Percentiles rank a stretch among this genome's conserved stretches.
phyloP scores from a whole-genome alignment of 2,113 vertebrate genomes.

The Notothenia rossii region DNA sequence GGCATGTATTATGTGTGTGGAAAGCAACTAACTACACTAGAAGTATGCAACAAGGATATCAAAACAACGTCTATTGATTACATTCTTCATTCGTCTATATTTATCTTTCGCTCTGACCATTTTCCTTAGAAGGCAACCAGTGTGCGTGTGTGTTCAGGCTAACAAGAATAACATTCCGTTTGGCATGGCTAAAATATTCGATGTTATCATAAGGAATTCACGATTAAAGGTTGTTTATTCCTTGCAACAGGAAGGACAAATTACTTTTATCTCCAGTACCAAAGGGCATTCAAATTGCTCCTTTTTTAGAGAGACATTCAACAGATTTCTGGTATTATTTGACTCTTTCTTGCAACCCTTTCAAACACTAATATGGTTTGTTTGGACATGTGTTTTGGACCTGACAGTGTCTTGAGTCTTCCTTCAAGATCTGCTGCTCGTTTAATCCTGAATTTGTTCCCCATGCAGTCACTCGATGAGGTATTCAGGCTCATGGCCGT shows the following conservation, averaged over 20 bases:
- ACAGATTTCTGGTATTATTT: neutral
- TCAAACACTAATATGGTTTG: neutral
- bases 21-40: neutral
- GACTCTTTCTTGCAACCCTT: neutral
- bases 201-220: neutral
- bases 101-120: neutral
- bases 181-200: neutral
- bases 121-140: neutral
- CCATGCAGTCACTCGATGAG: constrained; percentile 45
- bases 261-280: neutral
- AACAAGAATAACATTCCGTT: neutral
- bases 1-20: neutral
- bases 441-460: constrained; percentile 40
- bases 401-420: neutral
- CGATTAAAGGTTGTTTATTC: neutral
- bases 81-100: neutral
- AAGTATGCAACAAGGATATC: neutral
- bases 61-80: neutral
- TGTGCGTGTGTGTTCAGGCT: neutral
- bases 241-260: neutral
- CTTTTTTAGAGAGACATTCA: neutral
- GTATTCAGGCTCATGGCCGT: constrained; percentile 30
- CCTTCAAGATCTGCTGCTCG: neutral
- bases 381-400: neutral
- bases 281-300: too few relatives aligned